These are phyloP conservation scores for Ryuthela nishihirai DNA, from an alignment of 2,888 invertebrate genomes.

Conservation along the genomic window DNA sequence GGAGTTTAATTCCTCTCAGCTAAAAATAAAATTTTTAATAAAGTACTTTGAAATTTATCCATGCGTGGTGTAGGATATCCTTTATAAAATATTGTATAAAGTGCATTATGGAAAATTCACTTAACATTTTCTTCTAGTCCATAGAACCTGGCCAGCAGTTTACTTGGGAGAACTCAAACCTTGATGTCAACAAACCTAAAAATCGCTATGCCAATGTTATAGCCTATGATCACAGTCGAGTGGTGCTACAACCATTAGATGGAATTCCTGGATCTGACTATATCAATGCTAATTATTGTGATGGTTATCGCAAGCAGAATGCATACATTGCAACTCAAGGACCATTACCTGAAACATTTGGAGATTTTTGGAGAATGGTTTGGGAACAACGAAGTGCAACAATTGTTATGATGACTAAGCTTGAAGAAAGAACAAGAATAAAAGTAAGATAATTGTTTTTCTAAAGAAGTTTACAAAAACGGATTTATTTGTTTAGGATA, in stretches of 20 bases:
- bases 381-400: slow-evolving; percentile 95
- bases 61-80: too few relatives aligned
- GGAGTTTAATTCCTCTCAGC: too few relatives aligned
- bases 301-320: slow-evolving; percentile 96
- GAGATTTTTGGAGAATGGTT: slow-evolving; percentile 99
- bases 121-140: slow-evolving; percentile 57
- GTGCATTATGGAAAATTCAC: background rate
- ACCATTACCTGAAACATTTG: slow-evolving; percentile 93
- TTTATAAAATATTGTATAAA: background rate
- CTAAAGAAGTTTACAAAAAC: background rate
- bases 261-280: slow-evolving; percentile 91
- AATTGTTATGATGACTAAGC: slow-evolving; percentile 99
- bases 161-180: slow-evolving; percentile 98
- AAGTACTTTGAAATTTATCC: too few relatives aligned
- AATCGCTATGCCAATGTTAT: slow-evolving; percentile 99
- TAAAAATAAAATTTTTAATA: too few relatives aligned
- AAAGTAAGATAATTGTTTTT: slow-evolving; percentile 61
- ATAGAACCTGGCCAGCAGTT: slow-evolving; percentile 99
- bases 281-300: slow-evolving; percentile 98
- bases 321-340: slow-evolving; percentile 99
- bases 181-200: slow-evolving; percentile 97
- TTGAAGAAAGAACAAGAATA: slow-evolving; percentile 93
- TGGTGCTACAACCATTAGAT: slow-evolving; percentile 85
- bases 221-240: slow-evolving; percentile 96
- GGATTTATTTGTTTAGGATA: background rate